These are phyloP conservation scores for Glyphotaelius pellucidus DNA, from an alignment of 2,888 invertebrate genomes.

Conservation along the genomic window DNA sequence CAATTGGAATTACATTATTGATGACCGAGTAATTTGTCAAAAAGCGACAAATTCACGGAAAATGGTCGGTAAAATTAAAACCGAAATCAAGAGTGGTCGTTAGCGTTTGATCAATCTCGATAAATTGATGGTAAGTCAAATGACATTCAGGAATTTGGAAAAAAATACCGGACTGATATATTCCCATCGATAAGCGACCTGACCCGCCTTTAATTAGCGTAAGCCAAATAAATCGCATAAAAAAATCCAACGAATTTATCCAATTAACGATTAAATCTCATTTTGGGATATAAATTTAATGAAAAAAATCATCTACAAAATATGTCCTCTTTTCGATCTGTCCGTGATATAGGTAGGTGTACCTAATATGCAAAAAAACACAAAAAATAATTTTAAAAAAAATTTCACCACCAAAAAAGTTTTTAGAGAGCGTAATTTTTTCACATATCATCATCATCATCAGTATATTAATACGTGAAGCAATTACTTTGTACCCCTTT, in stretches of 20 bases:
- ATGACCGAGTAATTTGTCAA: slow-evolving; percentile 39
- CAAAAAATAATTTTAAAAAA: no score
- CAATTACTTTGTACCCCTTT: no score
- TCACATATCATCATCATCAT: no score
- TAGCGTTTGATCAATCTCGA: slow-evolving; percentile 6
- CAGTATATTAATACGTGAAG: no score
- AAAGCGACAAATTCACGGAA: not conserved
- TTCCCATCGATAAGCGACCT: not conserved
- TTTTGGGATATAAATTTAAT: not conserved
- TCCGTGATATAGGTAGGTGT: not conserved
- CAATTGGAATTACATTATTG: slow-evolving; percentile 33
- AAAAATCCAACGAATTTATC: not conserved
- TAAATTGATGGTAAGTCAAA: slow-evolving; percentile 34
- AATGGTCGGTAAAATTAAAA: slow-evolving; percentile 29
- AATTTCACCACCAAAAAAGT: no score
- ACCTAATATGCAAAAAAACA: no score
- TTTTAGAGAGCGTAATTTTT: no score
- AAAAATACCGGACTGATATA: slow-evolving; percentile 8
- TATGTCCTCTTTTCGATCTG: not conserved
- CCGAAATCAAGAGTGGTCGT: slow-evolving; percentile 26
- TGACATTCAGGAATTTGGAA: slow-evolving; percentile 25
- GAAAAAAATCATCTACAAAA: not conserved
- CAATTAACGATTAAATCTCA: not conserved
- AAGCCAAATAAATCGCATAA: not conserved
- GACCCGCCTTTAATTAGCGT: not conserved